Conservation (phyloP, 2,113 vertebrate species). For the Capreolus pygargus region DNA sequence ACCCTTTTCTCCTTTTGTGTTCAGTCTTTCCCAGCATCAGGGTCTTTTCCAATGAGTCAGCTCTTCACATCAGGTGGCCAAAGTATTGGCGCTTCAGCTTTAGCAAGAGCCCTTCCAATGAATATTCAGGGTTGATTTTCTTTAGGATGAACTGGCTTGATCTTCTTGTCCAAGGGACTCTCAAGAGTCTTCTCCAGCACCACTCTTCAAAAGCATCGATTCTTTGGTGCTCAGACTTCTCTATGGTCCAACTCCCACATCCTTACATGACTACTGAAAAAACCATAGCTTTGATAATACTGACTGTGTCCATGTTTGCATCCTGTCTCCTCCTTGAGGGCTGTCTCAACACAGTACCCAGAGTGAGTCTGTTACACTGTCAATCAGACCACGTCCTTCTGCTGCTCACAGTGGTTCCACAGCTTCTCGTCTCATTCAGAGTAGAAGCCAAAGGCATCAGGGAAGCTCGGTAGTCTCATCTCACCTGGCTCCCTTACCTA, state of each 20-base stretch:
- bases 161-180: not conserved
- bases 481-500: not conserved
- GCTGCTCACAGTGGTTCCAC: not conserved
- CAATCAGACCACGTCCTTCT: not conserved
- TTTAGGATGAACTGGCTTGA: not conserved
- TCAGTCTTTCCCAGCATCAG: not conserved
- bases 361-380: not conserved
- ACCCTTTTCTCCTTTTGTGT: not conserved
- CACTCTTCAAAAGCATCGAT: not conserved
- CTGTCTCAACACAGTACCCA: not conserved
- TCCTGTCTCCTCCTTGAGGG: not conserved
- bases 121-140: not conserved
- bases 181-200: not conserved
- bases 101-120: not conserved
- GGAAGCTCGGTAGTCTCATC: not conserved
- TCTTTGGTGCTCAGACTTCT: not conserved
- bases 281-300: not conserved
- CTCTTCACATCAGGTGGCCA: not conserved
- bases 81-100: not conserved
- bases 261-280: not conserved
- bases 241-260: not conserved
- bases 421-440: not conserved
- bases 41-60: not conserved
- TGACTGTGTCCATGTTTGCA: not conserved
- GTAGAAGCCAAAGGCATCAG: not conserved